Base-by-base conservation (phyloP, 2,888 invertebrate species). In the Nymphalis c-album region DNA sequence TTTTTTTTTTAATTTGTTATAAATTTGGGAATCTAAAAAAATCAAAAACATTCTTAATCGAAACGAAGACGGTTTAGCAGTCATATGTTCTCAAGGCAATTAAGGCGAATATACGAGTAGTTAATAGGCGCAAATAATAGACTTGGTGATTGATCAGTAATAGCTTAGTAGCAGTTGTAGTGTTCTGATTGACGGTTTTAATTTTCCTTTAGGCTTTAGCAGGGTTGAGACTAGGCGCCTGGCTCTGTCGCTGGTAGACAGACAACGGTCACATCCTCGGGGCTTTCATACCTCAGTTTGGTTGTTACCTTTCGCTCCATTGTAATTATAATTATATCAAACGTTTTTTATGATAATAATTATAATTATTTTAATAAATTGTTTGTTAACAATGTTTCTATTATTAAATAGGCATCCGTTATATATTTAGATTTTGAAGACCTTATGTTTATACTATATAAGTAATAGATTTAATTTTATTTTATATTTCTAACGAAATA, bases 101-200 rank as follows among this genome's bases (percentile, higher is more conserved):
- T 86, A 87, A 85, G 81, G 79, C 80, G 80, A 85, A 82, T 86
- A 85, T 86, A 66, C 55, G 55, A 66, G 62, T 58, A 88, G 87
- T 89, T 90, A 87, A 90, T 87, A 85, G 85, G 82, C 77, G 77
- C 80, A 84, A 85, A 85, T 87, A 90, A 87, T 85, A 80, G 85
- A 77, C 78, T 77, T 77, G 74, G 83, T 87, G 87, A 89, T 87
- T 87, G 87, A 88, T 89, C 85, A 86, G 86, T 85, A 82, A 85
- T 84, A 86, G 84, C 82, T 82, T 59, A 80, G 80, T 76, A 78
- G 67, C 62, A 70, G 62, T 60, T 64, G 61, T 58, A 51, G 59
- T 63, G 79, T 75, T 76, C 75, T 90, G 91, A 91, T 89, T 89
- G 90, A 89, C 90, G 86, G 86, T 89, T 91, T 90, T 89, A 88